These are phyloP conservation scores for Cygnus olor DNA, from an alignment of 2,797 vertebrate genomes.

Conservation along the genomic window DNA sequence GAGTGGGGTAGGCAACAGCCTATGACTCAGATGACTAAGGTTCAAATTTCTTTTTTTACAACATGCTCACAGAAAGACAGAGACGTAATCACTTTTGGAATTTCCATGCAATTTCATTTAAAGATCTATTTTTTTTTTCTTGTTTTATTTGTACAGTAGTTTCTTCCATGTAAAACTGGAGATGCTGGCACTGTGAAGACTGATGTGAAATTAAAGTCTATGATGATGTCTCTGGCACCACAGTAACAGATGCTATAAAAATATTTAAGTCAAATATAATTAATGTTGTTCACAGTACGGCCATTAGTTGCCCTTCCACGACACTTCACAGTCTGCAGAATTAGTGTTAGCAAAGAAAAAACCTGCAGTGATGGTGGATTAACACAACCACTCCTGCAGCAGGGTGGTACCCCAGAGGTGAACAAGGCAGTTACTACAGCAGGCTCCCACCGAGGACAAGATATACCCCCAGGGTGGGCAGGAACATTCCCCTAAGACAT, in stretches of 20 bases:
- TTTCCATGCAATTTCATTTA: not conserved
- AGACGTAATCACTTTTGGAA: not conserved
- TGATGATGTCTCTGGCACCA: not conserved
- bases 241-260: not conserved
- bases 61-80: not conserved
- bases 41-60: not conserved
- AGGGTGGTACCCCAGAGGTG: accelerated
- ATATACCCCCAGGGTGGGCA: not conserved
- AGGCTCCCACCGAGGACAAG: not conserved
- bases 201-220: not conserved
- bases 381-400: accelerated
- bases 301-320: not conserved
- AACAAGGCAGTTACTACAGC: not conserved
- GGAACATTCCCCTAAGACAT: not conserved
- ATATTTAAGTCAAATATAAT: not conserved
- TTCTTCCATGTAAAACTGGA: not conserved
- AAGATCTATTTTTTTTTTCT: not conserved
- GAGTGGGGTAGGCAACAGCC: not conserved
- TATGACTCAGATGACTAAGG: not conserved
- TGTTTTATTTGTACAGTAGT: not conserved
- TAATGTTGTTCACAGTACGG: not conserved
- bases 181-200: not conserved
- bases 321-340: not conserved
- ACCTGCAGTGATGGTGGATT: not conserved
- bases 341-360: not conserved